Percentiles rank a stretch among this genome's conserved stretches.
phyloP scores from a whole-genome alignment of 2,113 vertebrate genomes.

The Laticauda colubrina region DNA sequence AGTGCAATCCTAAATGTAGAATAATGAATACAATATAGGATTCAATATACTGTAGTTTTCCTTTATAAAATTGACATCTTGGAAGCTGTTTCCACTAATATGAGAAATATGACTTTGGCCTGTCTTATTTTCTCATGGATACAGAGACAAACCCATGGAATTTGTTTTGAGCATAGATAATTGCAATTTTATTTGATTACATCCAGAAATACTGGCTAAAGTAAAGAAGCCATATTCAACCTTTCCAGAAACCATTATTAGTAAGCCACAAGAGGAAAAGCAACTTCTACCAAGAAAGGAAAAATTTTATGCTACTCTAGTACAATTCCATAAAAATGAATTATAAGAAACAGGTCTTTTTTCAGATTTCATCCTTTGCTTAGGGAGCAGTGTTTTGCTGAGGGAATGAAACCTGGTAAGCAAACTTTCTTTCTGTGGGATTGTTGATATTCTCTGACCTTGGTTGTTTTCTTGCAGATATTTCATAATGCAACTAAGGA shows the following conservation, averaged over 20 bases:
- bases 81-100: slow-evolving; percentile 16
- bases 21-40: not conserved
- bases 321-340: not conserved
- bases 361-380: slow-evolving; percentile 11
- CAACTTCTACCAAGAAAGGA: slow-evolving; percentile 39
- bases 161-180: slow-evolving; percentile 52
- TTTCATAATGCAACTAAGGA: not conserved
- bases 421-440: not conserved
- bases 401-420: not conserved
- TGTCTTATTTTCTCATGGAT: slow-evolving; percentile 35
- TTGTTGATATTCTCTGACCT: not conserved
- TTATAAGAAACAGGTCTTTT: slow-evolving; percentile 1
- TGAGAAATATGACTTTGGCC: slow-evolving; percentile 25
- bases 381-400: not conserved
- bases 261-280: slow-evolving; percentile 45
- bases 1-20: not conserved
- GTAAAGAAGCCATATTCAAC: slow-evolving; percentile 46
- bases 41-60: not conserved
- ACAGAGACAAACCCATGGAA: slow-evolving; percentile 36
- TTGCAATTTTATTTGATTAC: slow-evolving; percentile 14
- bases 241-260: slow-evolving; percentile 40
- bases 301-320: slow-evolving; percentile 46
- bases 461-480: not conserved
- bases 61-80: slow-evolving; percentile 43
- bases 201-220: slow-evolving; percentile 37